These are phyloP conservation scores for Myiotriccus ornatus DNA, from an alignment of 2,797 vertebrate genomes.

Conservation along the genomic window DNA sequence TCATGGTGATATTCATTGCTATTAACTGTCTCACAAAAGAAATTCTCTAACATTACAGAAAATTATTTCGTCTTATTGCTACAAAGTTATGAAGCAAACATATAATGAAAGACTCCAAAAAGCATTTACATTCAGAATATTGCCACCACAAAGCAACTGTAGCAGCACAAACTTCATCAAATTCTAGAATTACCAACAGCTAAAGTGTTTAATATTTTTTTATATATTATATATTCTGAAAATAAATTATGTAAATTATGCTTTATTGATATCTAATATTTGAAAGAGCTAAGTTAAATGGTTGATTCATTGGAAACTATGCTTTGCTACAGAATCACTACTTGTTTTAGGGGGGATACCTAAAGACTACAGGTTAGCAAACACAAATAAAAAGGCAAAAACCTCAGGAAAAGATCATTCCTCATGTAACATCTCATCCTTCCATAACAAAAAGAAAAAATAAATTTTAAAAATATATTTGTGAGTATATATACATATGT, in stretches of 20 bases:
- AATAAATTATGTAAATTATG: background rate
- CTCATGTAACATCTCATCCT: background rate
- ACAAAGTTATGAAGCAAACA: background rate
- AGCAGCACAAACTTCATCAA: background rate
- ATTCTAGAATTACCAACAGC: background rate
- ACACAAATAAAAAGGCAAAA: background rate
- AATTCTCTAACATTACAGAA: background rate
- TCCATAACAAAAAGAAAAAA: background rate
- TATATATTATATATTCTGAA: background rate
- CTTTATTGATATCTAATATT: background rate
- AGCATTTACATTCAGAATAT: background rate
- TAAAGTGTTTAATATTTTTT: background rate
- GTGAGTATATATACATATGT: background rate
- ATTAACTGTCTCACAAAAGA: background rate
- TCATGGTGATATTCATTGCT: background rate
- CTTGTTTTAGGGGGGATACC: background rate
- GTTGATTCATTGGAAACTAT: background rate
- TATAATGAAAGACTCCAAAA: background rate
- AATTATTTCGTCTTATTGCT: conserved; percentile 34
- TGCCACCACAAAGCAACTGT: background rate
- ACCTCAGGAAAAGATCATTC: background rate
- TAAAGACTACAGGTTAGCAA: background rate
- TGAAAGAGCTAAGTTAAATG: background rate
- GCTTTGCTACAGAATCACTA: background rate
- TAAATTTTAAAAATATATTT: background rate